Conservation (phyloP, 2,888 invertebrate species). For the Diplolepis rosae region DNA sequence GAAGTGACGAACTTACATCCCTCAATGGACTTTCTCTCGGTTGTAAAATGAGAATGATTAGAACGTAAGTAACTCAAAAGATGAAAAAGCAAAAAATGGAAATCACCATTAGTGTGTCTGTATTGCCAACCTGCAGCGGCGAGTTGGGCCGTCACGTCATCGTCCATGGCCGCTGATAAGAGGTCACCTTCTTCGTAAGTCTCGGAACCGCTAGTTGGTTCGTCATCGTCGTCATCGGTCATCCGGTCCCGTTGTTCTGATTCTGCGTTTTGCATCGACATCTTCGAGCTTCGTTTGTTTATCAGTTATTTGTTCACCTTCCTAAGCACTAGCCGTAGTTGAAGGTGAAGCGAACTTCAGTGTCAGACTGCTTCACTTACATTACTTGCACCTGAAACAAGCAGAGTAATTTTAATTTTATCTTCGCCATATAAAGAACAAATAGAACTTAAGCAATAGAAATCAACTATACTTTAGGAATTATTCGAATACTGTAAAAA, state of each 20-base stretch:
- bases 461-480: no score
- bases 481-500: no score
- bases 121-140: constrained; percentile 90
- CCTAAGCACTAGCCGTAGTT: constrained; percentile 31
- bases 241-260: constrained; percentile 69
- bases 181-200: constrained; percentile 89
- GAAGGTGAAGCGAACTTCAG: constrained; percentile 21
- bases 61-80: constrained; percentile 58
- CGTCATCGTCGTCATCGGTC: constrained; percentile 87
- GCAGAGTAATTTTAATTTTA: background rate
- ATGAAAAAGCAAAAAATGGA: constrained; percentile 71
- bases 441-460: no score
- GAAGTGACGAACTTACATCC: constrained; percentile 6
- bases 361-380: constrained; percentile 49
- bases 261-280: constrained; percentile 67
- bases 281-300: constrained; percentile 54
- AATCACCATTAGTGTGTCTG: constrained; percentile 75
- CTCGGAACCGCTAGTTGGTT: constrained; percentile 85
- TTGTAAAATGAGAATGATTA: constrained; percentile 52
- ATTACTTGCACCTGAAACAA: constrained; percentile 60
- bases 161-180: constrained; percentile 88
- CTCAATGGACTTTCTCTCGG: constrained; percentile 20
- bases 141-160: constrained; percentile 96
- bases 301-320: constrained; percentile 44
- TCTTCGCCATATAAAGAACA: no score